These are phyloP conservation scores for Eustalomyia histrio DNA, from an alignment of 2,888 invertebrate genomes.

Conservation along the genomic window DNA sequence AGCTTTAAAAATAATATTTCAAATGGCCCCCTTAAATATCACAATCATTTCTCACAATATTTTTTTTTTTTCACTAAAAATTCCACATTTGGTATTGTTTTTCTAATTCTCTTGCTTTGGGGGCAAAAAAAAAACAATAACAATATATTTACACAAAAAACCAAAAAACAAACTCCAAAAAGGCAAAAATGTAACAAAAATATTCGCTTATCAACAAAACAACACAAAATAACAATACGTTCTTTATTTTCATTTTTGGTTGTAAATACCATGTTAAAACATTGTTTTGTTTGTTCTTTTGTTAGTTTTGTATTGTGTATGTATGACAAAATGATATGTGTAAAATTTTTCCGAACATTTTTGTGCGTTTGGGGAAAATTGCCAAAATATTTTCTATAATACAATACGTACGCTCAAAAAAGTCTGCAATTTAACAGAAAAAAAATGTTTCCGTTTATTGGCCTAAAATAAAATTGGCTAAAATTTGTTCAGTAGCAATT, in stretches of 20 bases:
- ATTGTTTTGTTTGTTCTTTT: conserved; percentile 35
- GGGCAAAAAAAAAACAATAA: neutral
- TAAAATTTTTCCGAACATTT: conserved; percentile 1
- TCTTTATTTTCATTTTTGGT: neutral
- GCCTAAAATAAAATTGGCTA: too few relatives aligned
- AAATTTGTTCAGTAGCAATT: too few relatives aligned
- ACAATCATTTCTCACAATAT: neutral
- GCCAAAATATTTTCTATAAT: too few relatives aligned
- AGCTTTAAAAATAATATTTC: neutral
- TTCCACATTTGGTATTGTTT: too few relatives aligned
- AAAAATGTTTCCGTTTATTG: too few relatives aligned
- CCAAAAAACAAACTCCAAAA: conserved; percentile 18
- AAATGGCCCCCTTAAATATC: neutral
- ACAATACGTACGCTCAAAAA: too few relatives aligned
- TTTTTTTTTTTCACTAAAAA: neutral
- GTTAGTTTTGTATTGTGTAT: neutral
- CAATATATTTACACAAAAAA: neutral
- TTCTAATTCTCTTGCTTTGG: neutral
- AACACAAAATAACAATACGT: conserved; percentile 7
- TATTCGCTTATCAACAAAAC: conserved; percentile 4
- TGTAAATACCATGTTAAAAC: conserved; percentile 14
- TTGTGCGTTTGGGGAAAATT: neutral
- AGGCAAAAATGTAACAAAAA: conserved; percentile 11
- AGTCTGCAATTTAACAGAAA: too few relatives aligned
- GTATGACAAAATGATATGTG: neutral